Conservation (phyloP, 2,797 vertebrate genomes). For the Emydoidea blandingii region DNA sequence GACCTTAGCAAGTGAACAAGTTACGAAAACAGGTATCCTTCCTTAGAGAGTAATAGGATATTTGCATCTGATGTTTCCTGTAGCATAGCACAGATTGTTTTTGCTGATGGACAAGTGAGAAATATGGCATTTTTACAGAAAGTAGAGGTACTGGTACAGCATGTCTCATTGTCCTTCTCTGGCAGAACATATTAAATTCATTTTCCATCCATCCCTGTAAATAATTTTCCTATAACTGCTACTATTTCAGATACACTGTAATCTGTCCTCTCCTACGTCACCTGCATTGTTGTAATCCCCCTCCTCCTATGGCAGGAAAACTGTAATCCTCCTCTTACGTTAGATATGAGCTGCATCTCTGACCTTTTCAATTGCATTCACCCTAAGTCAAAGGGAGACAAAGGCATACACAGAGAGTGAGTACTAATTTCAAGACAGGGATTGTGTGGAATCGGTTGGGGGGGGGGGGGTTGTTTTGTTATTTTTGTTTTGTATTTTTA, state of each 20-base stretch:
- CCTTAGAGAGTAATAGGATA: constrained; percentile 56
- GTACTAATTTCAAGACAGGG: neutral
- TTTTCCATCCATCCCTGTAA: constrained; percentile 53
- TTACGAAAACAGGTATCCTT: constrained; percentile 72
- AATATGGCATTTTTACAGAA: constrained; percentile 11
- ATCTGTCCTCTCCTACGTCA: constrained; percentile 61
- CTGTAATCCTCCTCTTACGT: constrained; percentile 55
- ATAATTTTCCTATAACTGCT: constrained; percentile 63
- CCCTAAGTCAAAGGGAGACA: neutral
- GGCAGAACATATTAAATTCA: constrained; percentile 18
- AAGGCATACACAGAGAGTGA: constrained; percentile 14
- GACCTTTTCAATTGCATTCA: constrained; percentile 44
- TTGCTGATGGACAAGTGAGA: constrained; percentile 32
- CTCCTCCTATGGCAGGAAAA: constrained; percentile 39
- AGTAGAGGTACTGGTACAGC: constrained; percentile 30
- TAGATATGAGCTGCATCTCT: constrained; percentile 38
- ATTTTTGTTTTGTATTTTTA: neutral
- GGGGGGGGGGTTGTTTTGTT: accelerated
- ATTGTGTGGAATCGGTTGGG: neutral
- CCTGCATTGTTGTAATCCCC: constrained; percentile 66
- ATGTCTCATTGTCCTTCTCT: constrained; percentile 63
- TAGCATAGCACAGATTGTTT: constrained; percentile 56
- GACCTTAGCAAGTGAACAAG: constrained; percentile 44
- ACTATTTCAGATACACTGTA: constrained; percentile 60
- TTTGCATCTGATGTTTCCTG: constrained; percentile 61